These are phyloP conservation scores for Penaeus indicus DNA, from an alignment of 1,140 invertebrate genomes.

Conservation along the genomic window DNA sequence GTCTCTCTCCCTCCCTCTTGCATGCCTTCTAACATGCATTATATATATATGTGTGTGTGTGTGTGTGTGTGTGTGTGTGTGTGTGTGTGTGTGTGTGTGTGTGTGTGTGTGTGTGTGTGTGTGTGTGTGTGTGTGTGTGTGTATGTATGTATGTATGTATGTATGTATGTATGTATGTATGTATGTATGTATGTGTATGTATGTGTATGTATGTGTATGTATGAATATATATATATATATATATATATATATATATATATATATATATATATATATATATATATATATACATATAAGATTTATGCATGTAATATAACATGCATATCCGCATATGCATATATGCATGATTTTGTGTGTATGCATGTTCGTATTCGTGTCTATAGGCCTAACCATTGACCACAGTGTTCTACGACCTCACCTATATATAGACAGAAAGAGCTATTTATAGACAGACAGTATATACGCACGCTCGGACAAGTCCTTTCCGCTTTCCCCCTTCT, in stretches of 20 bases:
- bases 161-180: not conserved
- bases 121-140: not conserved
- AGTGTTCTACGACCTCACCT: too few species aligned
- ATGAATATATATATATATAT: not conserved
- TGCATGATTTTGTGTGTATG: too few species aligned
- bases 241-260: not conserved
- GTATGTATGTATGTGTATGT: not conserved
- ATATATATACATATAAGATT: not conserved
- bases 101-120: constrained; percentile 17
- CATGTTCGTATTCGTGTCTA: too few species aligned
- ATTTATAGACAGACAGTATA: not conserved
- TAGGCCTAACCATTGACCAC: too few species aligned
- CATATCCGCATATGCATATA: too few species aligned
- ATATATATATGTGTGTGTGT: too few species aligned
- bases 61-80: too few species aligned
- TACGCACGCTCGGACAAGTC: not conserved
- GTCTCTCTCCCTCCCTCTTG: too few species aligned
- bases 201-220: not conserved
- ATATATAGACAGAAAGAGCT: not conserved
- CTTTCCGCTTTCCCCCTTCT: not conserved
- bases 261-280: not conserved
- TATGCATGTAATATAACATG: too few species aligned
- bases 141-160: not conserved
- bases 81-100: too few species aligned
- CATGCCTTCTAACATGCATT: too few species aligned